Evolutionary conservation across 1,140 invertebrate genomes (phyloP).

Genomic region (Drosophila micromelanica): DNA sequence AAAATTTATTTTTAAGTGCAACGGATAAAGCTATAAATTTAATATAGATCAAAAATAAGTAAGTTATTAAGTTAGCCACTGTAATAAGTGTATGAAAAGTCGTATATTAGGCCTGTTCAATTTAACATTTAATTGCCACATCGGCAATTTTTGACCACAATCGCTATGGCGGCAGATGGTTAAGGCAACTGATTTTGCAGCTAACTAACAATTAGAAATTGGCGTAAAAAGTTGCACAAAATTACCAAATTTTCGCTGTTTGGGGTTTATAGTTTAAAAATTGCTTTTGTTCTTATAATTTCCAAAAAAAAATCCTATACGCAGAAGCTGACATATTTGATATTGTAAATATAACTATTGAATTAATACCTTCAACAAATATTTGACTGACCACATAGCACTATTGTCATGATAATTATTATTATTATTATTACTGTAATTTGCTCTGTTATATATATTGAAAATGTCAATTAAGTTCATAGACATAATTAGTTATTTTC

Average conservation of each 20-base stretch:
- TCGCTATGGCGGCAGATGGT: no score
- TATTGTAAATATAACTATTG: constrained; percentile 1
- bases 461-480: constrained; percentile 32
- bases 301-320: not conserved
- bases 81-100: no score
- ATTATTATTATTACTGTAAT: constrained; percentile 10
- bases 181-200: not conserved
- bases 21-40: no score
- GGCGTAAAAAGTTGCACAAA: not conserved
- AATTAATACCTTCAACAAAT: constrained; percentile 5
- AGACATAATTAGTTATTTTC: constrained; percentile 32
- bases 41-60: no score
- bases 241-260: not conserved
- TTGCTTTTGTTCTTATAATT: constrained; percentile 1
- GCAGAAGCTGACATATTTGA: not conserved
- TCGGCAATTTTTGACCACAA: no score
- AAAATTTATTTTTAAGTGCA: no score
- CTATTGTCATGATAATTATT: constrained; percentile 10
- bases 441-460: constrained; percentile 5
- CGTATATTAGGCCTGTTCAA: no score
- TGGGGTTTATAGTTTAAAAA: not conserved
- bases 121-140: no score
- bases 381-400: not conserved
- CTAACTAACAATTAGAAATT: not conserved
- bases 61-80: no score